Conservation (phyloP, 2,888 invertebrate genomes). For the Eristalis tenax region DNA sequence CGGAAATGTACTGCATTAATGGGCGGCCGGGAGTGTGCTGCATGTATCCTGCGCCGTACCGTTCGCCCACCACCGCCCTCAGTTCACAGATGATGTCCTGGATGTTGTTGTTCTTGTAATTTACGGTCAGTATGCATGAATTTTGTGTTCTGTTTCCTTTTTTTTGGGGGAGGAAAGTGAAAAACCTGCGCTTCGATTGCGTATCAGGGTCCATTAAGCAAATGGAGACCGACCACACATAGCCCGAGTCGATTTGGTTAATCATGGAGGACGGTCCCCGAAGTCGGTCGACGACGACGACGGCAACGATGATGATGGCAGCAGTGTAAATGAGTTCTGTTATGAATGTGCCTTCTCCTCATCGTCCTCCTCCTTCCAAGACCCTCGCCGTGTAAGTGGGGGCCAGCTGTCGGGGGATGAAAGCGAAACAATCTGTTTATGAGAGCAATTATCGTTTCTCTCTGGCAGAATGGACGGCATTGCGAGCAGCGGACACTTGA, state of each 20-base stretch:
- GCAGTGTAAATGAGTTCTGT: background rate
- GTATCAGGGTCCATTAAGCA: slow-evolving; percentile 64
- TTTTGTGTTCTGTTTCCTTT: background rate
- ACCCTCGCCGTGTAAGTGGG: no score
- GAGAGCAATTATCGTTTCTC: slow-evolving; percentile 57
- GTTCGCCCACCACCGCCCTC: background rate
- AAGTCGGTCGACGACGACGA: background rate
- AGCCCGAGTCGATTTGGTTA: background rate
- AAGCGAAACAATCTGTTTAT: slow-evolving; percentile 68
- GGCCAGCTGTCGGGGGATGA: background rate
- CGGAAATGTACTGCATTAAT: slow-evolving; percentile 60
- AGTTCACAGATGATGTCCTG: background rate
- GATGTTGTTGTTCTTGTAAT: background rate
- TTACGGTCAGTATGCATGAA: background rate
- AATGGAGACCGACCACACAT: slow-evolving; percentile 1
- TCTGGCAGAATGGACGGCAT: slow-evolving; percentile 5
- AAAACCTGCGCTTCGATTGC: slow-evolving; percentile 53
- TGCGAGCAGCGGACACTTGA: slow-evolving; percentile 44
- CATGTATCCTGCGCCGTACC: background rate
- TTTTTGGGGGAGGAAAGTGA: background rate
- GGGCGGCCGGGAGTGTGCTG: background rate
- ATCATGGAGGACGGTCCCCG: background rate
- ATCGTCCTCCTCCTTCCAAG: background rate
- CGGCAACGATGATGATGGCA: background rate
- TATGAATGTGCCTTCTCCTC: slow-evolving; percentile 19